Percentiles rank a stretch among this genome's conserved stretches.
These are phyloP conservation scores for Alligator mississippiensis DNA, from an alignment of 2,113 vertebrate species.

Conservation along the genomic window DNA sequence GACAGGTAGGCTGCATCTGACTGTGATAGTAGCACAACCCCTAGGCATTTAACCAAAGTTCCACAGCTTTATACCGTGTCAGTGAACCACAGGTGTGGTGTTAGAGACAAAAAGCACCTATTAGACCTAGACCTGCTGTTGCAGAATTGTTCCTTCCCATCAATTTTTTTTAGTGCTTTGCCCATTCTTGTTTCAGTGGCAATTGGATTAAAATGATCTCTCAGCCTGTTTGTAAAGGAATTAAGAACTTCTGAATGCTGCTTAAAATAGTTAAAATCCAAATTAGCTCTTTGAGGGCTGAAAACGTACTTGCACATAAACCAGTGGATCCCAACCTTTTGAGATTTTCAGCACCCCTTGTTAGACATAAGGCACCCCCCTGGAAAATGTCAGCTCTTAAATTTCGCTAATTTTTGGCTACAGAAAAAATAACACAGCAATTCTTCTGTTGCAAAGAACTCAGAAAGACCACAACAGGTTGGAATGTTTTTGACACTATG, in stretches of 20 bases:
- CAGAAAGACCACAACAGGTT: no score
- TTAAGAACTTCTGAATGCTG: background rate
- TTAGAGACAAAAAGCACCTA: background rate
- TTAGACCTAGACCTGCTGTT: background rate
- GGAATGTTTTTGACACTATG: no score
- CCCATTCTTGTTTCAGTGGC: background rate
- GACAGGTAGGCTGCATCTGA: constrained; percentile 77
- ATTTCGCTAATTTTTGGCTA: no score
- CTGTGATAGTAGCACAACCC: background rate
- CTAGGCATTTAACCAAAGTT: background rate
- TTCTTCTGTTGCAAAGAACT: no score
- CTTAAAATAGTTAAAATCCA: background rate
- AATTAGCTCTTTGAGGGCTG: background rate
- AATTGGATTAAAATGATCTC: constrained; percentile 5
- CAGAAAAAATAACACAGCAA: no score
- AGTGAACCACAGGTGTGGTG: background rate
- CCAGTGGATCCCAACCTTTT: background rate
- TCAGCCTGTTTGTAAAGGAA: background rate
- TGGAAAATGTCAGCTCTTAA: no score
- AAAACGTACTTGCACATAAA: background rate
- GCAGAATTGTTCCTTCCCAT: background rate
- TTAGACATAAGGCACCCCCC: no score
- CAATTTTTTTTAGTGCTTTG: background rate
- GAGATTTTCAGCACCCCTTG: background rate
- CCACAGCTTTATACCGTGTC: background rate